Percentiles rank a stretch among this genome's conserved stretches.
phyloP scores from a whole-genome alignment of 2,797 vertebrate species.

The Aldrovandia affinis region DNA sequence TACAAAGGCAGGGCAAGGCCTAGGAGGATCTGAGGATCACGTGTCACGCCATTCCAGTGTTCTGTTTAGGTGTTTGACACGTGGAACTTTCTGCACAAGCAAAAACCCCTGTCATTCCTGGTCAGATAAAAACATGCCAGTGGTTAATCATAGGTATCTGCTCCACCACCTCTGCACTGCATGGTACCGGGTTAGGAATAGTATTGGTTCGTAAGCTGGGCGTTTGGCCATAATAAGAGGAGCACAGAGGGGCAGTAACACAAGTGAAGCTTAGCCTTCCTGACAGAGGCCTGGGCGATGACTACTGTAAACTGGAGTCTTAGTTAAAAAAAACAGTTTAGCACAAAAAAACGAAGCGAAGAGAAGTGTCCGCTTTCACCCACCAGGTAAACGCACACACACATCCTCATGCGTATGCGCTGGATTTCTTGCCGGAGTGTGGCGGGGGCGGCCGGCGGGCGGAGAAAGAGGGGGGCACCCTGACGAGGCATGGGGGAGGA shows the following conservation, averaged over 20 bases:
- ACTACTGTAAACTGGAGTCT: neutral
- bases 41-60: neutral
- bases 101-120: neutral
- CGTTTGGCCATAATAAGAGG: no score
- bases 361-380: slow-evolving; percentile 56
- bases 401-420: slow-evolving; percentile 65
- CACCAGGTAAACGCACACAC: slow-evolving; percentile 63
- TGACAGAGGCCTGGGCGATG: neutral
- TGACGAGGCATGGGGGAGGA: slow-evolving; percentile 67
- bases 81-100: neutral
- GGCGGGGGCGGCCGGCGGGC: slow-evolving; percentile 60
- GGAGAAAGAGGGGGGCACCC: slow-evolving; percentile 69
- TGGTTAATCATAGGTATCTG: neutral
- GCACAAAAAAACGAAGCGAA: slow-evolving; percentile 36
- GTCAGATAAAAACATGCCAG: neutral
- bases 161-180: neutral
- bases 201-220: neutral
- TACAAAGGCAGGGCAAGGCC: neutral
- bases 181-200: neutral
- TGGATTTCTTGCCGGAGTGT: slow-evolving; percentile 67
- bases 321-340: neutral
- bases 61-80: neutral
- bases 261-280: neutral
- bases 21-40: neutral
- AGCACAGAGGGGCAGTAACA: neutral